Evolutionary conservation across 2,113 vertebrate genomes (phyloP), one percentile per base, ranked within the genome.

Genomic region (Hemichromis elongatus): DNA sequence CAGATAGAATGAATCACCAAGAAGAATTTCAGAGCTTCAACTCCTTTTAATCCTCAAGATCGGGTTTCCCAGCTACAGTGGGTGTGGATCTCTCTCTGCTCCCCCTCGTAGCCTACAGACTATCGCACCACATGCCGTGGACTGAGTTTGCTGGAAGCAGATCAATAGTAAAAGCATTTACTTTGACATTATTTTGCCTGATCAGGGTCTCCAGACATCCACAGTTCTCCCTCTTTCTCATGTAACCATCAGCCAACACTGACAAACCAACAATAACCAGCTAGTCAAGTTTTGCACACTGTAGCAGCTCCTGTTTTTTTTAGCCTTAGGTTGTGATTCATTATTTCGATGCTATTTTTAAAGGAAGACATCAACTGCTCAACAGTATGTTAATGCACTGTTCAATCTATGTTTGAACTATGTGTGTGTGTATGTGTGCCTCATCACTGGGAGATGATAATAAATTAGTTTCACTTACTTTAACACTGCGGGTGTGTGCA

Each of bases 111-210:
- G 81, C 82, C 70, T 79, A 79, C 35, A 7, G 81, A 83, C 75
- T 57, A 63, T 83, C 14, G 53, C 12, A 52, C 33, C 63, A 77
- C 73, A 54, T 7, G 73, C 73, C 88, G 77, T 75, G 73, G 63
- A 86, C 83, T 9, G 33, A 81, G 57, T 55, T 35, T 35, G 85
- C 54, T 70, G 80, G 59, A 84, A 84, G 77, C 82, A 83, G 80
- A 90, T 92, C 89, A 59, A 91, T 91, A 89, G 73, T 91, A 84
- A 88, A 88, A 85, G 45, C 75, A 57, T 90, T 92, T 92, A 90
- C 81, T 84, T 80, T 75, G 79, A 83, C 30, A 28, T 90, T 85
- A 66, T 86, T 91, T 88, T 84, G 40, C 77, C 78, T 6, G 30
- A 87, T 81, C 70, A 63, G 19, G 78, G 68, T 86, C 59, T 85